Conservation (phyloP, 2,797 vertebrate species). For the Neopelma chrysocephalum region DNA sequence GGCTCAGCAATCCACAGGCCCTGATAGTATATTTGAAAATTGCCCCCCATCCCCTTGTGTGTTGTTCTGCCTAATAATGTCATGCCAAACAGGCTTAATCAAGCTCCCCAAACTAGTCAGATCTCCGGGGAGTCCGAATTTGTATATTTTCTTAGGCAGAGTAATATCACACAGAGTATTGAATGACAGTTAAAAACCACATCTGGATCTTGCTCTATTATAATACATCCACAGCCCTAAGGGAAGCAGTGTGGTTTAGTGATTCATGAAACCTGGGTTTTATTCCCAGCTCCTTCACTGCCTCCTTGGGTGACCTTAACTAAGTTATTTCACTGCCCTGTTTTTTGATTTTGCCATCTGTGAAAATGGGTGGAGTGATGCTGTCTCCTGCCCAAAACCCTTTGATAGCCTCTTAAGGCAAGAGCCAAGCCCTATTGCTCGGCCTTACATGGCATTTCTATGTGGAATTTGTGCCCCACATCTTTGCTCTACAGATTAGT, state of each 20-base stretch:
- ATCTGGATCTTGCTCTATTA: constrained; percentile 60
- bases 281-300: constrained; percentile 58
- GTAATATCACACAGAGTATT: constrained; percentile 49
- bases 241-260: constrained; percentile 61
- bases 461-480: background rate
- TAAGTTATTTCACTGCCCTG: background rate
- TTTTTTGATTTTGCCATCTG: background rate
- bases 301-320: constrained; percentile 49
- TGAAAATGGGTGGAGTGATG: background rate
- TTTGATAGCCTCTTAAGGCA: background rate
- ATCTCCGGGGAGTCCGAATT: constrained; percentile 40
- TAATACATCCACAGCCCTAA: constrained; percentile 59
- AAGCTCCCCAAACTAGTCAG: constrained; percentile 27
- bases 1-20: background rate
- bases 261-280: constrained; percentile 58
- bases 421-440: background rate
- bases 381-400: background rate
- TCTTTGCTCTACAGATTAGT: background rate
- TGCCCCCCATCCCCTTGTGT: background rate
- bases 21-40: background rate
- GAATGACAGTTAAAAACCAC: constrained; percentile 65
- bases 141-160: constrained; percentile 61
- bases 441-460: background rate
- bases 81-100: constrained; percentile 31
- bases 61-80: background rate